A percentile compares a stretch with the other conserved stretches of the same genome.
These are phyloP conservation scores for Prosapia bicincta DNA, from an alignment of 2,888 invertebrate genomes.

Conservation along the genomic window DNA sequence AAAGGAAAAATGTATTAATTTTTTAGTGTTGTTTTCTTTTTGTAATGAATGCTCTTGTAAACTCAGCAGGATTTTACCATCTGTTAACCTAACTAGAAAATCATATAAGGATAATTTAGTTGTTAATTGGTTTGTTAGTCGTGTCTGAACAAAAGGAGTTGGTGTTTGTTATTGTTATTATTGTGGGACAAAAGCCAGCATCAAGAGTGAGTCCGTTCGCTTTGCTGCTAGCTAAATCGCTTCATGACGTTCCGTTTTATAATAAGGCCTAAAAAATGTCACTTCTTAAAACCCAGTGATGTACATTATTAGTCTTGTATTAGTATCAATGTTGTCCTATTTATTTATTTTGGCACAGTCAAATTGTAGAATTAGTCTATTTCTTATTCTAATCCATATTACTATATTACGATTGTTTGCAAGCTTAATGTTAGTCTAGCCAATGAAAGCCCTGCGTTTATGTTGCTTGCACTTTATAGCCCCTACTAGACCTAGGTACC, in stretches of 20 bases:
- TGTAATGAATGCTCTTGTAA: conserved; percentile 31
- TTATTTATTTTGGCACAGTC: conserved; percentile 29
- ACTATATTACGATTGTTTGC: conserved; percentile 29
- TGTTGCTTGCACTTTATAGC: conserved; percentile 23
- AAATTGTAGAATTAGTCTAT: conserved; percentile 21
- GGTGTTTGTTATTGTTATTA: conserved; percentile 17
- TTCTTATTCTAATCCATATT: conserved; percentile 7
- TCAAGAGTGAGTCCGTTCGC: conserved; percentile 30
- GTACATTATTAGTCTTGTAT: conserved; percentile 25
- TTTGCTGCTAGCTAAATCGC: conserved; percentile 27
- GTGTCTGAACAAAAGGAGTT: conserved; percentile 19
- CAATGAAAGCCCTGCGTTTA: conserved; percentile 30
- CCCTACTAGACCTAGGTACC: conserved; percentile 26
- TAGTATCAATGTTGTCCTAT: conserved; percentile 28
- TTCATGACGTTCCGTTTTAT: conserved; percentile 26
- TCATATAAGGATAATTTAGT: conserved; percentile 6
- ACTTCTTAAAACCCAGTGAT: conserved; percentile 27
- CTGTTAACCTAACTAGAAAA: not conserved
- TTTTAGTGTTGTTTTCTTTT: conserved; percentile 34
- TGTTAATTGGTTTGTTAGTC: conserved; percentile 16
- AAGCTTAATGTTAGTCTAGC: conserved; percentile 33
- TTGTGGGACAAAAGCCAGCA: conserved; percentile 22
- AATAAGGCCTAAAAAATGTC: conserved; percentile 30
- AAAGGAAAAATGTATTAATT: not conserved
- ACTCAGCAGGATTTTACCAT: conserved; percentile 1